Conservation (phyloP, 2,888 invertebrate genomes). For the Eilema caniola region DNA sequence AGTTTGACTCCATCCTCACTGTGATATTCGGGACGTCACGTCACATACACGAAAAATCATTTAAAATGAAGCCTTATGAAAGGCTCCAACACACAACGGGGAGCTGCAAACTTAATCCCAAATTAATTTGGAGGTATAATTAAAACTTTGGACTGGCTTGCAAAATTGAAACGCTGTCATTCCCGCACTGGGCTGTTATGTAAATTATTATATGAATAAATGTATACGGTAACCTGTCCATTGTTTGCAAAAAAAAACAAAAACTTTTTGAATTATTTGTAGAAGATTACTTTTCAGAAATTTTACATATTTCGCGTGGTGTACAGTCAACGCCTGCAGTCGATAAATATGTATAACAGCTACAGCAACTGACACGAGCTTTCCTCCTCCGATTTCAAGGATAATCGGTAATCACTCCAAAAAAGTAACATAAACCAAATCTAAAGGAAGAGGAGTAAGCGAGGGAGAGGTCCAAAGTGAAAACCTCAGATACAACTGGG, state of each 20-base stretch:
- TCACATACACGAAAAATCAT: conserved; percentile 34
- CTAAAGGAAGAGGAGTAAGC: too few relatives aligned
- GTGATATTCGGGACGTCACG: conserved; percentile 25
- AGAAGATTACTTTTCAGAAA: conserved; percentile 22
- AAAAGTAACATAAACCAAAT: too few relatives aligned
- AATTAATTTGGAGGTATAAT: conserved; percentile 71
- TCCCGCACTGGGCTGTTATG: conserved; percentile 41
- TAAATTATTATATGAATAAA: conserved; percentile 56
- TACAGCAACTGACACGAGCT: too few relatives aligned
- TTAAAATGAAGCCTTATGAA: conserved; percentile 35
- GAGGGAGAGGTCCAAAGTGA: too few relatives aligned
- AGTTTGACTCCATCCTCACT: not conserved
- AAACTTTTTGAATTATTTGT: conserved; percentile 4
- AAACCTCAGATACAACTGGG: too few relatives aligned
- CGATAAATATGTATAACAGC: too few relatives aligned
- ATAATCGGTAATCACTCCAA: not conserved
- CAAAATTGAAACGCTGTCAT: conserved; percentile 61
- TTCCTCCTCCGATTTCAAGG: too few relatives aligned
- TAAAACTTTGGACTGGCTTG: conserved; percentile 64
- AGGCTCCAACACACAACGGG: conserved; percentile 36
- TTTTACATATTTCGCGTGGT: conserved; percentile 2
- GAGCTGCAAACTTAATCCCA: conserved; percentile 53
- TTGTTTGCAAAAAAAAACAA: conserved; percentile 18
- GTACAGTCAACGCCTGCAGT: not conserved
- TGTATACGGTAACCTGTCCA: conserved; percentile 28